Evolutionary conservation across 2,113 vertebrate genomes (phyloP), one percentile per base, ranked within the genome.

Genomic region (Pedetes capensis): DNA sequence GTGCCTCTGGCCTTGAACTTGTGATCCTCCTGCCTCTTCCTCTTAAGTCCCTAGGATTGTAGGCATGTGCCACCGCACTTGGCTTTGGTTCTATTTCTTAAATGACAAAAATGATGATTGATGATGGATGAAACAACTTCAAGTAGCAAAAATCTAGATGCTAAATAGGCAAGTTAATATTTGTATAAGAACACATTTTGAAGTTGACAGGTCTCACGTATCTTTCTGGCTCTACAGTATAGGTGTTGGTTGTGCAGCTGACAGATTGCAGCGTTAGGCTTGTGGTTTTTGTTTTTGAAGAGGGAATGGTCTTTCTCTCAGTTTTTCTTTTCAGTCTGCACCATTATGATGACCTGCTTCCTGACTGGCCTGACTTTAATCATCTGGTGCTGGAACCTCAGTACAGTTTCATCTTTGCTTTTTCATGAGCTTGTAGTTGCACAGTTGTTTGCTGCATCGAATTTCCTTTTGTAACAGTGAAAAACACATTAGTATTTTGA

Each of bases 361-460:
- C 98, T 98, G 96, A 97, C 97, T 96, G 96, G 94, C 88, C 96
- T 97, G 98, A 96, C 97, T 98, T 97, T 97, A 97, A 97, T 98
- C 97, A 96, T 97, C 37, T 74, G 93, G 94, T 97, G 96, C 95
- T 93, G 96, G 95, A 79, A 87, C 98, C 88, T 97, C 94, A 93
- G 87, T 71, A 14, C 81, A 49, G 97, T 76, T 96, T 97, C 92
- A 86, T 97, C 96, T 96, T 95, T 93, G 96, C 95, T 53, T 89
- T 97, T 97, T 96, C 95, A 94, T 79, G 97, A 93, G 97, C 85
- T 49, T 93, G 74, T 97, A 97, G 96, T 97, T 97, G 95, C 92
- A 94, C n/a, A 22, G 29, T 97, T 90, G 87, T 96, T 98, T 94
- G 94, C 96, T 87, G 80, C 95, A 66, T 92, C 96, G 89, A 97